phyloP scores from a whole-genome alignment of 1,140 invertebrate genomes.

The Drosophila burlai region DNA sequence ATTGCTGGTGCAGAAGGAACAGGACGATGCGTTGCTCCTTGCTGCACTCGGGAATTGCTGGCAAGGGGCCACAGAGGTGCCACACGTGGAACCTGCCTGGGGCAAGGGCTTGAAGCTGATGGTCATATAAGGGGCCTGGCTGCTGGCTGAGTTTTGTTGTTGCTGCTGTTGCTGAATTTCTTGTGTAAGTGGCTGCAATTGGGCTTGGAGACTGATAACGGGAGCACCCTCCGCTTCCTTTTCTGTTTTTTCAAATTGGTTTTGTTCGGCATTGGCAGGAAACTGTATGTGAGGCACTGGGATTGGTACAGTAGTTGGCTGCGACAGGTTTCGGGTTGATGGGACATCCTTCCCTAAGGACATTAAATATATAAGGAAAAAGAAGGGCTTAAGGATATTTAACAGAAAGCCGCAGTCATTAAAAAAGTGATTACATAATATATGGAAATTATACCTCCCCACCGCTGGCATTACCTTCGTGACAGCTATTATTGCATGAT shows the following conservation, averaged over 20 bases:
- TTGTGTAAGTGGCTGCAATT: background rate
- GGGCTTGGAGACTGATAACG: background rate
- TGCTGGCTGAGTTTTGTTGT: background rate
- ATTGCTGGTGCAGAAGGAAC: conserved; percentile 24
- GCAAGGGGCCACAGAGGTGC: conserved; percentile 20
- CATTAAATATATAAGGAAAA: no score
- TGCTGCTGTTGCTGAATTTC: background rate
- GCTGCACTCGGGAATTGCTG: conserved; percentile 21
- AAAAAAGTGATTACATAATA: background rate
- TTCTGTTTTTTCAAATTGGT: background rate
- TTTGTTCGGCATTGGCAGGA: background rate
- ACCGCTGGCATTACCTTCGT: background rate
- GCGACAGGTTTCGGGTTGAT: background rate
- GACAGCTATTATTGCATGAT: background rate
- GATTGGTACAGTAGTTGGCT: background rate
- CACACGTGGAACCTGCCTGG: background rate
- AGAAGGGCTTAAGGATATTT: background rate
- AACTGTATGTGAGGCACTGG: background rate
- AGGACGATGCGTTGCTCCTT: conserved; percentile 13
- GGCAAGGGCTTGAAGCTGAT: conserved; percentile 39
- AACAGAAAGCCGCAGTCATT: background rate
- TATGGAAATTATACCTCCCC: background rate
- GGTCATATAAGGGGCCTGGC: conserved; percentile 32
- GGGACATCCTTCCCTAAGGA: background rate
- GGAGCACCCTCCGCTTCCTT: background rate